Base-by-base conservation (phyloP, 2,113 vertebrate genomes). In the Tragelaphus scriptus region DNA sequence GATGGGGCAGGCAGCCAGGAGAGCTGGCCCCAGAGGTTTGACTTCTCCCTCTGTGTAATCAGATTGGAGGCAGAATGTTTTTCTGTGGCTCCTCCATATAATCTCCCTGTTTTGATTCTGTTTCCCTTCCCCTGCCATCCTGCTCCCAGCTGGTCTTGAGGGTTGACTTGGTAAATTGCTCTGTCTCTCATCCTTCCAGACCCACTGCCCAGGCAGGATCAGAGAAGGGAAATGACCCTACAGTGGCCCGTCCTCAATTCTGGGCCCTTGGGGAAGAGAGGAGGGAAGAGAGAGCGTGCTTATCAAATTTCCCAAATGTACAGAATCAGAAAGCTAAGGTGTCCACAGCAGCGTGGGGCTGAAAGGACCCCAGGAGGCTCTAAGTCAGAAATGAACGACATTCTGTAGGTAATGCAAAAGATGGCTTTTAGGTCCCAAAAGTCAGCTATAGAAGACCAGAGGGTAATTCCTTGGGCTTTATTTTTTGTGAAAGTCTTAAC, bases 61-160 rank as follows among this genome's bases (percentile, higher is more conserved):
- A 98, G 63, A 98, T 98, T 97, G 96, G 84, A 97, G 95, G 81
- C 96, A 96, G 96, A 97, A 92, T 98, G 93, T 88, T 95, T 91
- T 91, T 96, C 92, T 98, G 87, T 49, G 90, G 75, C 82, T 97
- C 63, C 59, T 97, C 90, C 56, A 36, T 51, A 32, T 63, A 56
- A 16, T 90, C 85, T 80, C 84, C 88, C 79, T 86, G 91, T 84
- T 87, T 94, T 85, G 91, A 59, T 97, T 61, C 77, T 3, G 0
- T 63, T 47, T 84, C 51, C 80, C 58, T 49, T 90, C 36, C 63
- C 89, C 58, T 65, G 75, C 36, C n/a, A 15, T 65, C 30, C 84
- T 32, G 71, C 12, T 92, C 53, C n/a, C 10, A 13, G 19, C 51
- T 0, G 3, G 65, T 58, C 28, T n/a, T n/a, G n/a, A n/a, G n/a